A percentile compares a stretch with the other conserved stretches of the same genome.
Conservation (phyloP, 2,113 vertebrate species). For the Strix uralensis region DNA sequence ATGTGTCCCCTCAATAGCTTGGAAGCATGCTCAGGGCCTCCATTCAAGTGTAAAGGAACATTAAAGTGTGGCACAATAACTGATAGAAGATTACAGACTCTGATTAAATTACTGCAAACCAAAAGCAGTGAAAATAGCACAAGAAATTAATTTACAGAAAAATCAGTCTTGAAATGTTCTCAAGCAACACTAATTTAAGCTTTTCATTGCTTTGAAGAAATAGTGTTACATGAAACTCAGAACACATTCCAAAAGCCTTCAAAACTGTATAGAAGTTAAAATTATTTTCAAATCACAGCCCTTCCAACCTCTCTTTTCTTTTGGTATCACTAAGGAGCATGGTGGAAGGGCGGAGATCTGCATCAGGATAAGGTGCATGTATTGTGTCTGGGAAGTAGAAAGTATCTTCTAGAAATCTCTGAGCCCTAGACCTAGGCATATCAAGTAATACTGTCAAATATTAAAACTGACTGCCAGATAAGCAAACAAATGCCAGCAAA, state of each 20-base stretch:
- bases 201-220: constrained; percentile 31
- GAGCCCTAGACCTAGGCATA: not conserved
- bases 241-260: not conserved
- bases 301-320: not conserved
- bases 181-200: constrained; percentile 15
- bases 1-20: not conserved
- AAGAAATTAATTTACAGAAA: constrained; percentile 52
- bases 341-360: not conserved
- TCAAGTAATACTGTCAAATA: not conserved
- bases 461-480: not conserved
- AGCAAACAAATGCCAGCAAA: not conserved
- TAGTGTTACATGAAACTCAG: not conserved
- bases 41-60: not conserved
- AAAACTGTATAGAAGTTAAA: not conserved
- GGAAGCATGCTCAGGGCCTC: not conserved
- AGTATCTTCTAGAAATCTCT: not conserved
- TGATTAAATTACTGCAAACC: constrained; percentile 15
- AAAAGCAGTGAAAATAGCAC: not conserved
- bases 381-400: not conserved
- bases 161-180: not conserved
- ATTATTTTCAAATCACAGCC: not conserved
- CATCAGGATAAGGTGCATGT: not conserved
- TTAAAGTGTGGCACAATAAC: not conserved
- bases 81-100: constrained; percentile 1
- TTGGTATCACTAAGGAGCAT: not conserved